Evolutionary conservation across 2,113 vertebrate genomes (phyloP), one percentile per base, ranked within the genome.

Genomic region (Columba janthina): DNA sequence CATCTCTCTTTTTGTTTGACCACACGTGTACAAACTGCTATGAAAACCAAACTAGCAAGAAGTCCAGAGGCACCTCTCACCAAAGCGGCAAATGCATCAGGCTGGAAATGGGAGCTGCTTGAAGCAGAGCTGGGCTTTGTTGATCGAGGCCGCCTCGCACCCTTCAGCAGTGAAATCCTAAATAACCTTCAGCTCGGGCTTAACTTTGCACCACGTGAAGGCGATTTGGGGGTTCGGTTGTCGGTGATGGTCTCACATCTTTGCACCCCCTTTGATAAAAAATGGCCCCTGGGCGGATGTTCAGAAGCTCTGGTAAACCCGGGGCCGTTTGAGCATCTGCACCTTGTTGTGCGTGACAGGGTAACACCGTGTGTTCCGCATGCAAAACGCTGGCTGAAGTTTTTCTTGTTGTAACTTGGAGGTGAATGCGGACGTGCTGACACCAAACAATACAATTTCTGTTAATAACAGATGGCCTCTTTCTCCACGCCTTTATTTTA

Each of bases 321-420:
- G 22, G 85, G 36, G 57, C 75, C 38, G 60, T 21, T 42, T 0
- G 1, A 50, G 46, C 20, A 36, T 84, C 11, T 69, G 46, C 54
- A 36, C 17, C 51, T 21, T 25, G 6, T 77, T 88, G 29, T 84
- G 18, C 50, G 14, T 1, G 34, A 60, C 46, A 20, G 28, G n/a
- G 9, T 85, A 82, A 29, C 36, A 5, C 40, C 1, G 4, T 50
- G 40, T 22, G 60, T 69, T 94, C 77, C 48, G 34, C 25, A 4
- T 57, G 58, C 66, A 76, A 74, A 75, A 51, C 34, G 57, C n/a
- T 51, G 62, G 36, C 88, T 94, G 4, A 76, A 87, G 9, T 36
- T 54, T 65, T 87, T 94, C 93, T 91, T 97, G 84, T 95, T 97
- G 18, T 56, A 93, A 95, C 81, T 94, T 97, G 88, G 92, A 95